Conservation (phyloP, 2,113 vertebrate species). For the Bubo scandiacus region DNA sequence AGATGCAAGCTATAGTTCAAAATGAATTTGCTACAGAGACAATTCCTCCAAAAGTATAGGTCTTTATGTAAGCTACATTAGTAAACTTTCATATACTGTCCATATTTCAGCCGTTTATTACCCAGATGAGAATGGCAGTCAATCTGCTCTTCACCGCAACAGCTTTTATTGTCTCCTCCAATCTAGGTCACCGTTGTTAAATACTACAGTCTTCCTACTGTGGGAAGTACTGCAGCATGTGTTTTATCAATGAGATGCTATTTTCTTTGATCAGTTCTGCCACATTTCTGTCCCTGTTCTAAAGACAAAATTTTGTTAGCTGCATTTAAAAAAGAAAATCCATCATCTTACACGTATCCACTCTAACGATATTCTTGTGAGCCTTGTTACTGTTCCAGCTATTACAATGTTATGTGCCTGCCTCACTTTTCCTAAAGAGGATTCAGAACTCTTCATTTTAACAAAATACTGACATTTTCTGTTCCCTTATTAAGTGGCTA, state of each 20-base stretch:
- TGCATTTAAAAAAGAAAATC: not conserved
- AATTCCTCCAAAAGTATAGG: not conserved
- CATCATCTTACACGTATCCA: not conserved
- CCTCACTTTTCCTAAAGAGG: conserved; percentile 69
- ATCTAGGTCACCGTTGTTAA: conserved; percentile 80
- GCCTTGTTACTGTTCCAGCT: conserved; percentile 4
- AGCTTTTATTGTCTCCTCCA: conserved; percentile 76
- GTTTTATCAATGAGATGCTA: conserved; percentile 44
- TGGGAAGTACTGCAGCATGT: conserved; percentile 18
- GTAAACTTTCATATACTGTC: conserved; percentile 58
- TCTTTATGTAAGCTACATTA: conserved; percentile 46
- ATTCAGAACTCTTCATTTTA: conserved; percentile 65
- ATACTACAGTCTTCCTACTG: conserved; percentile 45
- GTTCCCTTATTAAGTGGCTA: conserved; percentile 40
- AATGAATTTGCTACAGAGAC: conserved; percentile 13
- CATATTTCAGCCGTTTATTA: conserved; percentile 67
- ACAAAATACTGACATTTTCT: conserved; percentile 61
- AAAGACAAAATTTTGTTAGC: conserved; percentile 28
- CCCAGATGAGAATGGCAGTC: conserved; percentile 75
- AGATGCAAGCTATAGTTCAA: not conserved
- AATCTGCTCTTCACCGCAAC: conserved; percentile 75
- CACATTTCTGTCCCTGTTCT: conserved; percentile 24
- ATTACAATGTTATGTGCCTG: not conserved
- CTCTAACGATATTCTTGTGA: not conserved
- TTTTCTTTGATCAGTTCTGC: conserved; percentile 21